A percentile compares a stretch with the other conserved stretches of the same genome.
Evolutionary conservation across 2,797 vertebrate genomes (phyloP).

Genomic region (Odontamblyopus rebecca): DNA sequence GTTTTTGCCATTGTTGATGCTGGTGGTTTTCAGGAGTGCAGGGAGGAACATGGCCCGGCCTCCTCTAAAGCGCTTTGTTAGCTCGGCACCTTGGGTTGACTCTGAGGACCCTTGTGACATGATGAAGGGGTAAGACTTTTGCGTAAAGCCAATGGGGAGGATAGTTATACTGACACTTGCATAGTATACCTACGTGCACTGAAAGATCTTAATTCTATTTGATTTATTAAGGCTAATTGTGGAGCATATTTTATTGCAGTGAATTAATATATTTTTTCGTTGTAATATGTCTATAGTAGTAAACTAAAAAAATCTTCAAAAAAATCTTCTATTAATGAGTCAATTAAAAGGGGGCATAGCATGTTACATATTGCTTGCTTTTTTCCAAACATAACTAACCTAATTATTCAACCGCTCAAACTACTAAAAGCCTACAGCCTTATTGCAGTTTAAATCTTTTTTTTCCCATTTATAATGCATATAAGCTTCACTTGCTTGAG

Average conservation of each 20-base stretch:
- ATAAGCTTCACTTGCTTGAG: conserved; percentile 35
- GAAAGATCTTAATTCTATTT: conserved; percentile 4
- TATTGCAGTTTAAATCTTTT: neutral
- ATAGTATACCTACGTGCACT: conserved; percentile 26
- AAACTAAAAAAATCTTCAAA: no score
- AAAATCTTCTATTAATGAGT: no score
- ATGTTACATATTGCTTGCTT: no score
- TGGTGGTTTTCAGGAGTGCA: conserved; percentile 77
- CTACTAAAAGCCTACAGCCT: no score
- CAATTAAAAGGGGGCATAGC: no score
- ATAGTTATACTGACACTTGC: neutral
- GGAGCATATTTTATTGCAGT: neutral
- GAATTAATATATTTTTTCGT: no score
- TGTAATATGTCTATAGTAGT: no score
- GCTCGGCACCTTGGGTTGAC: conserved; percentile 87
- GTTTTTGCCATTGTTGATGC: conserved; percentile 52
- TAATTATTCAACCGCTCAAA: no score
- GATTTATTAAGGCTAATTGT: conserved; percentile 21
- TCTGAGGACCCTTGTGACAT: conserved; percentile 77
- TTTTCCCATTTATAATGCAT: conserved; percentile 46
- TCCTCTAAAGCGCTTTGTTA: conserved; percentile 88
- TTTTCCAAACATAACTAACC: no score
- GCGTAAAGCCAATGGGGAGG: conserved; percentile 18
- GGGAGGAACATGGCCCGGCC: conserved; percentile 84
- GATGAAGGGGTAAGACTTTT: conserved; percentile 85